A percentile compares a stretch with the other conserved stretches of the same genome.
Evolutionary conservation across 2,888 invertebrate genomes (phyloP).

Genomic region (Cantharis lateralis): DNA sequence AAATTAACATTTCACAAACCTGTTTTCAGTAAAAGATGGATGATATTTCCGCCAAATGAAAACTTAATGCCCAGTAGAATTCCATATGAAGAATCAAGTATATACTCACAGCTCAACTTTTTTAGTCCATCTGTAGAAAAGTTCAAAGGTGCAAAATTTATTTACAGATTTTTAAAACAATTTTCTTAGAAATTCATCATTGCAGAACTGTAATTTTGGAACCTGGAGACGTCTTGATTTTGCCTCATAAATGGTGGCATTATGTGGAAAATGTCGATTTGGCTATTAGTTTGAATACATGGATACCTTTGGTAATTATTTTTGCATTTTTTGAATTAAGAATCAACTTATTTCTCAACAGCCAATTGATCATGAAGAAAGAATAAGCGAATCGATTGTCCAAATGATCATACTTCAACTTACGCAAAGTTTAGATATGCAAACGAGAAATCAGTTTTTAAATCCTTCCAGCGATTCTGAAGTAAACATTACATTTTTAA

Average conservation of each 20-base stretch:
- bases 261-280: slow-evolving; percentile 86
- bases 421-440: slow-evolving; percentile 60
- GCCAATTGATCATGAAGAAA: slow-evolving; percentile 58
- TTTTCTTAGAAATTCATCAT: slow-evolving; percentile 38
- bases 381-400: slow-evolving; percentile 68
- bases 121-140: slow-evolving; percentile 65
- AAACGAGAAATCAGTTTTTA: slow-evolving; percentile 59
- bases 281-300: slow-evolving; percentile 68
- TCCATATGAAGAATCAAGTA: slow-evolving; percentile 95
- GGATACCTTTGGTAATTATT: slow-evolving; percentile 71
- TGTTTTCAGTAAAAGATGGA: slow-evolving; percentile 80
- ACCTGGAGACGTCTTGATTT: slow-evolving; percentile 85
- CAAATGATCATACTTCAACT: slow-evolving; percentile 68
- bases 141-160: slow-evolving; percentile 55
- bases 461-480: slow-evolving; percentile 42
- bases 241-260: slow-evolving; percentile 97
- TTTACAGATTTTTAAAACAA: background rate
- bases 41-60: slow-evolving; percentile 83
- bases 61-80: slow-evolving; percentile 78
- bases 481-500: background rate
- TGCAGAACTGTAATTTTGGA: slow-evolving; percentile 66
- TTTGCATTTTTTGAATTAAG: background rate
- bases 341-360: slow-evolving; percentile 35
- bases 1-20: background rate
- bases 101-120: slow-evolving; percentile 85